Base-by-base conservation (phyloP, 2,797 vertebrate genomes). In the Chrosomus eos region DNA sequence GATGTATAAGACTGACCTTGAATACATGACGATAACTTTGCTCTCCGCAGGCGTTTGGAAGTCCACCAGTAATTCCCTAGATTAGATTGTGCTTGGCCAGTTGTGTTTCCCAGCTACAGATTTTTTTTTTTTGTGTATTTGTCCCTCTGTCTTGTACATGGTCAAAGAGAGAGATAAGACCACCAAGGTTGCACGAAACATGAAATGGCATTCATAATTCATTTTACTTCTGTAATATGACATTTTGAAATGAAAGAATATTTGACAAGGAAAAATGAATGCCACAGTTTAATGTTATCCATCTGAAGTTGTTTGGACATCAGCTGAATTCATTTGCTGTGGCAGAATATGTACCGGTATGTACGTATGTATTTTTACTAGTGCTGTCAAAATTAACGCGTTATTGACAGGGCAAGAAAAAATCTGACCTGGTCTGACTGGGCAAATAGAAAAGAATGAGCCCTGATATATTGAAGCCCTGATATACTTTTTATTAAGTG, bases 181-280 rank as follows among this genome's bases (percentile, higher is more conserved):
- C 23, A 40, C 33, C 74, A 76, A 76, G 53, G 74, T 76, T 76
- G 53, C 14, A 55, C 2, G 14, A 60, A 77, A 40, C 53, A 77
- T 38, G 11, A 77, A 77, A 77, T 40, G 53, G 8, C 23, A 77
- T 77, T 77, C 7, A 40, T 60, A 60, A 77, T 55, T 77, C 23
- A 77, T 77, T 77, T 77, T 77, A 60, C 36, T 26, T 75, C 13
- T 38, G 45, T 74, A 58, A 55, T 60, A 62, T 60, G 23, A 77
- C 74, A 77, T 60, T 60, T 40, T 1, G 5, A 40, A 77, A 23
- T 60, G 8, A 26, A 75, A 74, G 3, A 55, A 55, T 75, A 75
- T 75, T 55, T 55, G 51, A 55, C 36, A 58, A 58, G 36, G 23
- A 60, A 60, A 60, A 76, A 26, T 55, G 19, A 76, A 76, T 26